Evolutionary conservation across 2,888 invertebrate species (phyloP), one percentile per base, ranked within the genome.

Genomic region (Cistogaster globosa): DNA sequence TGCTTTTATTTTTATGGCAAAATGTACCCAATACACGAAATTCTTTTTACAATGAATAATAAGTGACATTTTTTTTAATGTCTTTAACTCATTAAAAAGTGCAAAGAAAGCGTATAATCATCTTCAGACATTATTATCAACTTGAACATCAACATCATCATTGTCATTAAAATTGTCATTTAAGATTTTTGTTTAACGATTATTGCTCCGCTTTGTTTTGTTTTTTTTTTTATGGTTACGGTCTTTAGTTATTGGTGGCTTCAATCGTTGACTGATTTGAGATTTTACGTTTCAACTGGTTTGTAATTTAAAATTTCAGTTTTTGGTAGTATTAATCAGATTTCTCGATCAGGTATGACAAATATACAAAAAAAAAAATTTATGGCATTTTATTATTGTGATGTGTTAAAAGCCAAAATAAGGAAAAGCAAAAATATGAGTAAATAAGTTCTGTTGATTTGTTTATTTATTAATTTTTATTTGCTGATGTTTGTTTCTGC

Each of bases 351-450:
- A 79, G 71, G 78, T 78, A 77, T 69, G 78, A 74, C 81, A 79
- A 60, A 81, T 75, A 84, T 4, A 32, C 6, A 32, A 48, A n/a
- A 75, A 57, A 72, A 32, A 32, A 3, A 32, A 75, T 85, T 82
- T 85, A 85, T 85, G 60, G 79, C 82, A 85, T 85, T 85, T 82
- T 67, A 65, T 82, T 74, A 78, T 65, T 82, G 65, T 63, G 63
- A 60, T 63, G 69, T 53, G 74, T 79, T 75, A 69, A 79, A 81
- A 67, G 63, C 18, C 53, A 12, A 45, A 32, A 38, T 14, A 36
- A 55, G 1, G 16, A 18, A 22, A 14, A 26, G 22, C 22, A 65
- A 36, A 55, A 85, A 82, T 78, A 69, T 79, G 71, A 82, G 32
- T 74, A 45, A 81, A 57, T 80, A 62, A 84, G 67, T 80, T 7